phyloP scores from a whole-genome alignment of 2,797 vertebrate species.

The Acanthiza pusilla region DNA sequence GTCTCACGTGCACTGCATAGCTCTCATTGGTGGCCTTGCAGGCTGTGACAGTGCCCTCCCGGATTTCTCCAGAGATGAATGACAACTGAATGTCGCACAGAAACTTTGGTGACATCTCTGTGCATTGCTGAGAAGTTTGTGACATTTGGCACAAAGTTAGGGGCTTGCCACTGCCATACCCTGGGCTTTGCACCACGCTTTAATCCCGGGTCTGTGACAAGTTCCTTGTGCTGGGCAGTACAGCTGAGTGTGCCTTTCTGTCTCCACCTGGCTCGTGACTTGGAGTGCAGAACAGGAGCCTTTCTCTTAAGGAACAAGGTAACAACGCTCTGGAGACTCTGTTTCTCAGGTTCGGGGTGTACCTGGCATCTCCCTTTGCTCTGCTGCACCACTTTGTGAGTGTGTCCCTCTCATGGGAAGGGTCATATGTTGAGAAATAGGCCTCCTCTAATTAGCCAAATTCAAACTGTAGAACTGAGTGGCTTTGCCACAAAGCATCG shows the following conservation, averaged over 20 bases:
- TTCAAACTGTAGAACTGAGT: not conserved
- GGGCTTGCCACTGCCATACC: not conserved
- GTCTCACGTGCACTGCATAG: not conserved
- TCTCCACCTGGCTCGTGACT: no score
- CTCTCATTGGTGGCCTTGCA: not conserved
- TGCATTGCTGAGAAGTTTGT: not conserved
- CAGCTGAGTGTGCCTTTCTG: not conserved
- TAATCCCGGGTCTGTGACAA: not conserved
- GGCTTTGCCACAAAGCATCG: not conserved
- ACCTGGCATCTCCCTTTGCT: not conserved
- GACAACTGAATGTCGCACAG: not conserved
- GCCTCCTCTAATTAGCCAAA: not conserved
- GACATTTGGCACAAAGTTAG: not conserved
- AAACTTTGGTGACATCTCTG: not conserved
- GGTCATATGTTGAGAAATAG: not conserved
- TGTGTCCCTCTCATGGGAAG: not conserved
- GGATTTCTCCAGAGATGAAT: not conserved
- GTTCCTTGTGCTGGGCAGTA: not conserved
- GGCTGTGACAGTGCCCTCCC: not conserved
- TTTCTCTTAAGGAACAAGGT: not conserved
- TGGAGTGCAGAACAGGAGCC: not conserved
- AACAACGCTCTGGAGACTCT: rapidly evolving
- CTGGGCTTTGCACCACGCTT: not conserved
- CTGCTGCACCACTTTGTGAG: not conserved
- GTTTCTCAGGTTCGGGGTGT: not conserved